Base-by-base conservation (phyloP, 1,140 invertebrate species). In the Watersipora subatra region DNA sequence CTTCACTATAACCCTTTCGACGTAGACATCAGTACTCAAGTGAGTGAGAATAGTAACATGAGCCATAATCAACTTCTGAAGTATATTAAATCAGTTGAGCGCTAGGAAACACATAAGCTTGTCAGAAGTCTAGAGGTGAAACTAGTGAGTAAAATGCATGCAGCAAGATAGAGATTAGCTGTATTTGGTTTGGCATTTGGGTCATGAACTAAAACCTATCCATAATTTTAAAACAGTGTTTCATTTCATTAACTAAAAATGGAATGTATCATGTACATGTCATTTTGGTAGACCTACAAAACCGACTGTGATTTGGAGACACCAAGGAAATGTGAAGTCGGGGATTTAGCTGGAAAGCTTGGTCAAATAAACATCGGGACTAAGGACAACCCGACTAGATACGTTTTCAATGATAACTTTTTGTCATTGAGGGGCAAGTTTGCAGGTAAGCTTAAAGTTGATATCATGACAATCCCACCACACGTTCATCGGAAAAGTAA, bases 1-100 rank as follows among this genome's bases (percentile, higher is more conserved):
- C 93, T 90, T 73, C 84, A 88, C 28, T 97, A 91, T 90, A 96
- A 96, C 83, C 93, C 93, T 0, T 92, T 88, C 79, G 91, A 89
- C 70, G 90, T 90, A 1, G 89, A 92, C 82, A 88, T 90, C 1
- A 82, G 90, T 81, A 91, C 34, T 46, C 7, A 7, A n/a, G 34
- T 46, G n/a, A 46, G n/a, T 46, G n/a, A n/a, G n/a, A n/a, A n/a
- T n/a, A n/a, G n/a, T n/a, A n/a, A n/a, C n/a, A n/a, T n/a, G n/a
- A n/a, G n/a, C n/a, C n/a, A n/a, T n/a, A n/a, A n/a, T n/a, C n/a
- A n/a, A n/a, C n/a, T n/a, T n/a, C n/a, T n/a, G n/a, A n/a, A n/a
- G n/a, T n/a, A n/a, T n/a, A n/a, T n/a, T n/a, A n/a, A n/a, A n/a
- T n/a, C n/a, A n/a, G n/a, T n/a, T n/a, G n/a, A n/a, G n/a, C n/a